Base-by-base conservation (phyloP, 2,113 vertebrate genomes). In the Hippopotamus amphibius region DNA sequence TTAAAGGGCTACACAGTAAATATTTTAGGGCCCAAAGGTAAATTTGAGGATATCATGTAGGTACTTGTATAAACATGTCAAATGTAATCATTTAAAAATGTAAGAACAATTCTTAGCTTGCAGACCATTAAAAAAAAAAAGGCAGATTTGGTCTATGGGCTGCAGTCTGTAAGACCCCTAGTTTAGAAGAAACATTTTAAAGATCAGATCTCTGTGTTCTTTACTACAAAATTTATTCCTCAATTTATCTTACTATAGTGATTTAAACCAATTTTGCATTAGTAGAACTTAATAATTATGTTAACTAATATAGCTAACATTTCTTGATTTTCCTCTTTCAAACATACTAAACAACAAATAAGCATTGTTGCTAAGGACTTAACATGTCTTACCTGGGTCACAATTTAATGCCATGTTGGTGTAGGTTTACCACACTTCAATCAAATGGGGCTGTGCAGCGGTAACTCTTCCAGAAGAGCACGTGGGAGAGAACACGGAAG, bases 231-330 rank as follows among this genome's bases (percentile, higher is more conserved):
- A 50, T 30, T 14, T 90, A 72, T 63, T 15, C 13, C 55, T 94
- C 9, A 50, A 13, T 41, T 76, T 85, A 69, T 53, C 57, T 86
- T 92, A 26, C 63, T 90, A 1, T 88, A 76, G 28, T 61, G 17
- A 83, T 66, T 76, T 88, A 92, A 89, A 65, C 68, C 16, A 63
- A 5, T 68, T 94, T 88, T 88, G 71, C 19, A 90, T 68, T 81
- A 59, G 26, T 37, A 76, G 41, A 76, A 15, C 8, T 24, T 81
- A 82, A 63, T 68, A 61, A 83, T 19, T 46, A 48, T 77, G 59
- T 76, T 71, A 92, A 79, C 14, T 37, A 72, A 84, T 88, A 65
- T 12, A 81, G 59, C 37, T 79, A 81, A 81, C 69, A 10, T 19
- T 77, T 72, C 37, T 77, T 72, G 14, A 87, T 41, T 59, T 86